Evolutionary conservation across 1,140 invertebrate genomes (phyloP).

Genomic region (Heterodera carotae): DNA sequence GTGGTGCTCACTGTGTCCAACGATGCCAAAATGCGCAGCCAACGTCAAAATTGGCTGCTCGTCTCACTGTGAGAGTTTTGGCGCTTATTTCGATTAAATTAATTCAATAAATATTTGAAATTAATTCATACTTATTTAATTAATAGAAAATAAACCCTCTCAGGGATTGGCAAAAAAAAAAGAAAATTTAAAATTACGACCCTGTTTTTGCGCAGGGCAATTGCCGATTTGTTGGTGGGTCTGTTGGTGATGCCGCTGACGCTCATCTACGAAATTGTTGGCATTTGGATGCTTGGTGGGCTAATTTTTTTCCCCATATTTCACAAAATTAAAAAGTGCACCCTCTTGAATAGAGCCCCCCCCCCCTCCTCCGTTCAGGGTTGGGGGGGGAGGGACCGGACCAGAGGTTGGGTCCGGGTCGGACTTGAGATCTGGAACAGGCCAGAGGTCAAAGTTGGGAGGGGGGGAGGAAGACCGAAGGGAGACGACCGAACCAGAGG

Average conservation of each 20-base stretch:
- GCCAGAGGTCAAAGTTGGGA: too few species aligned
- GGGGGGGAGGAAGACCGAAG: too few species aligned
- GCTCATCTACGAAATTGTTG: conserved; percentile 71
- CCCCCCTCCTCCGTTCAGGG: too few species aligned
- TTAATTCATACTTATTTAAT: too few species aligned
- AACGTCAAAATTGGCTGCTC: conserved; percentile 72
- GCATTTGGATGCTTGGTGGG: conserved; percentile 70
- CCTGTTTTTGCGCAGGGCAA: conserved; percentile 61
- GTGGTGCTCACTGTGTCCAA: conserved; percentile 63
- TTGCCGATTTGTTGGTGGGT: conserved; percentile 73
- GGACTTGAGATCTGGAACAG: too few species aligned
- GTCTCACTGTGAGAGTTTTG: conserved; percentile 67
- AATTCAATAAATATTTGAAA: too few species aligned
- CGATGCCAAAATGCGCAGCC: conserved; percentile 59
- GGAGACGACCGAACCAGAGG: too few species aligned
- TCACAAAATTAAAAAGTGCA: background rate
- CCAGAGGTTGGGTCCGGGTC: too few species aligned
- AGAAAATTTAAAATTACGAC: background rate
- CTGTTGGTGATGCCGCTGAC: conserved; percentile 73
- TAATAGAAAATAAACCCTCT: too few species aligned
- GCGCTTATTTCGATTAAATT: background rate
- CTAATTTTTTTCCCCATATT: conserved; percentile 14
- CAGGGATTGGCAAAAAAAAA: background rate
- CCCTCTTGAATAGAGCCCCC: too few species aligned
- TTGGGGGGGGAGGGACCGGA: too few species aligned